A percentile compares a stretch with the other conserved stretches of the same genome.
These are phyloP conservation scores for Melanotaenia trifasciata DNA, from an alignment of 2,797 vertebrate species.

Conservation along the genomic window DNA sequence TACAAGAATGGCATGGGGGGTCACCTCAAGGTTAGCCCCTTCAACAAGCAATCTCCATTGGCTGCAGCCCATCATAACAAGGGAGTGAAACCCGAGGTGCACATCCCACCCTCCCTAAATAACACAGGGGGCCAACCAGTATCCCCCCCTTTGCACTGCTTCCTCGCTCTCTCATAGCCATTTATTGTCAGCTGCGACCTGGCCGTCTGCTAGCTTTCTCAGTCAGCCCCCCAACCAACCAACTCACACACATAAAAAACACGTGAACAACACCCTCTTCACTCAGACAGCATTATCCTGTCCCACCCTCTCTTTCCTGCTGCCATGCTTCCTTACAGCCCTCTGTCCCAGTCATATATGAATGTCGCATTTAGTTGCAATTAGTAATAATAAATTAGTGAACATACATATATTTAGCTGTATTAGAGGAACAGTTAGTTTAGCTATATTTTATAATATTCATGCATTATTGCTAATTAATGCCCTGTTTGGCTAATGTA, in stretches of 20 bases:
- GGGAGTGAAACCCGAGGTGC: slow-evolving; percentile 72
- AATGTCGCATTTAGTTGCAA: slow-evolving; percentile 5
- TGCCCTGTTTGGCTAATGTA: neutral
- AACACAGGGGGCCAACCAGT: slow-evolving; percentile 58
- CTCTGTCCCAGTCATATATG: neutral
- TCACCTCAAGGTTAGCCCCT: slow-evolving; percentile 80
- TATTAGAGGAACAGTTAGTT: neutral
- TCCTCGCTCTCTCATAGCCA: slow-evolving; percentile 64
- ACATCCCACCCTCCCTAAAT: slow-evolving; percentile 59
- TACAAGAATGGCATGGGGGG: slow-evolving; percentile 67
- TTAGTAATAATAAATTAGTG: neutral
- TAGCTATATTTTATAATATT: neutral
- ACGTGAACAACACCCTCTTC: slow-evolving; percentile 24
- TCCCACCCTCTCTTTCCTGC: slow-evolving; percentile 46
- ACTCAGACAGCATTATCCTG: slow-evolving; percentile 27
- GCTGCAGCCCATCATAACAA: slow-evolving; percentile 68
- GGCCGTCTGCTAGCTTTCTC: slow-evolving; percentile 70
- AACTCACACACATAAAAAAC: slow-evolving; percentile 19
- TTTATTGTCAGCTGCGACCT: slow-evolving; percentile 67
- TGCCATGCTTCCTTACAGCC: slow-evolving; percentile 32
- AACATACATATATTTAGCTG: neutral
- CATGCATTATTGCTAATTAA: neutral
- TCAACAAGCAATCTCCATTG: slow-evolving; percentile 74
- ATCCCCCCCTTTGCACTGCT: slow-evolving; percentile 32
- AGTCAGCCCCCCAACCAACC: slow-evolving; percentile 54